A percentile compares a stretch with the other conserved stretches of the same genome.
Conservation (phyloP, 1,140 invertebrate species). For the Brachionus plicatilis region DNA sequence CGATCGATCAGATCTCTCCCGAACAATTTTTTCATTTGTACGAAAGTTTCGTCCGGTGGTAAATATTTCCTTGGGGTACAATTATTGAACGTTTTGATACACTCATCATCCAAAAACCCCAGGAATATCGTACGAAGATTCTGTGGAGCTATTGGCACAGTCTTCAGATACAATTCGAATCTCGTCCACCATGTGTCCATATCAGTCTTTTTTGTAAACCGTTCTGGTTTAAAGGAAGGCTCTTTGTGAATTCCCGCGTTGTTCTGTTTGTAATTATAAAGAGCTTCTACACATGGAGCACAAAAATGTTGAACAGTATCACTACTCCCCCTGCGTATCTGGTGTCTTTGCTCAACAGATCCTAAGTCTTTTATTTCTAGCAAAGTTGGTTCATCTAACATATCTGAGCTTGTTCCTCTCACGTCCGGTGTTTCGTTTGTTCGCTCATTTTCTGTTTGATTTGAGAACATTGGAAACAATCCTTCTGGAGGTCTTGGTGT, state of each 20-base stretch:
- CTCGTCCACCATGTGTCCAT: not conserved
- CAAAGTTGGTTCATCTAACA: too few species aligned
- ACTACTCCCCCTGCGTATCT: not conserved
- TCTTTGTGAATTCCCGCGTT: not conserved
- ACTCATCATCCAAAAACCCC: not conserved
- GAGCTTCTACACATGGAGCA: too few species aligned
- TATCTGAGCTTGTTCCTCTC: too few species aligned
- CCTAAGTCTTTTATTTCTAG: too few species aligned
- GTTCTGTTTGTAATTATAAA: not conserved
- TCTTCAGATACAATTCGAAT: not conserved
- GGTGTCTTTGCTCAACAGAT: too few species aligned
- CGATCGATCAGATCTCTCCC: not conserved
- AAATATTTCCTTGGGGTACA: not conserved
- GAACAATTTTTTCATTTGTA: not conserved
- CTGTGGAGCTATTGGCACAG: not conserved
- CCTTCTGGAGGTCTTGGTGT: not conserved
- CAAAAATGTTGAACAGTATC: not conserved
- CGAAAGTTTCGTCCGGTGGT: not conserved
- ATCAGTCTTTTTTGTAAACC: not conserved
- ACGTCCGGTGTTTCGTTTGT: too few species aligned
- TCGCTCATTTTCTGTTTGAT: not conserved
- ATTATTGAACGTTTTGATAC: not conserved
- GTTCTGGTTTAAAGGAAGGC: not conserved
- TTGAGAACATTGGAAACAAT: not conserved
- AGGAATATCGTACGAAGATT: not conserved